phyloP scores from a whole-genome alignment of 2,888 invertebrate species.

The Cylloceria caligata region DNA sequence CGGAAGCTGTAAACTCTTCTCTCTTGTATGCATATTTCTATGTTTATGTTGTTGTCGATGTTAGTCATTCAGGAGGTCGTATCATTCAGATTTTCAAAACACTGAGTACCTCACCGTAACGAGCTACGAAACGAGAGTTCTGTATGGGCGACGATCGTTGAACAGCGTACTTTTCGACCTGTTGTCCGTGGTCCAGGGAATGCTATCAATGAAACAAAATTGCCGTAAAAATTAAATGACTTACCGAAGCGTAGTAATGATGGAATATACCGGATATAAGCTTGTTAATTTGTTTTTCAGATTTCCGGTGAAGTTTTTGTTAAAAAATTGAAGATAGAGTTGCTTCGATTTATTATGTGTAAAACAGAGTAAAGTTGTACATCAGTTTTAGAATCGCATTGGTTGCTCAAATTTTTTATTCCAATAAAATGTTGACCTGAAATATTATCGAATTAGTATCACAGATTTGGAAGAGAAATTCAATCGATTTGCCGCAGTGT shows the following conservation, averaged over 20 bases:
- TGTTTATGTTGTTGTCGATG: constrained; percentile 33
- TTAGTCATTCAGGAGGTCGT: constrained; percentile 63
- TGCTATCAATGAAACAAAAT: constrained; percentile 48
- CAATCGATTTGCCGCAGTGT: not conserved
- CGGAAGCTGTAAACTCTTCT: constrained; percentile 40
- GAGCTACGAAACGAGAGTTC: constrained; percentile 45
- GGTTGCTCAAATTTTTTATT: not conserved
- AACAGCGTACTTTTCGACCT: constrained; percentile 25
- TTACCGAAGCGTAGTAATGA: not conserved
- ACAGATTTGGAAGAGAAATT: not conserved
- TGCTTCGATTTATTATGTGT: not conserved
- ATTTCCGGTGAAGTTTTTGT: not conserved
- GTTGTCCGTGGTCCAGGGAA: constrained; percentile 23
- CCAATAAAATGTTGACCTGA: not conserved
- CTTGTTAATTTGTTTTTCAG: not conserved
- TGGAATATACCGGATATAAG: not conserved
- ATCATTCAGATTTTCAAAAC: constrained; percentile 61
- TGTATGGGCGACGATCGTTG: not conserved
- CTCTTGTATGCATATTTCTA: constrained; percentile 1
- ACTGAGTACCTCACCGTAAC: constrained; percentile 54
- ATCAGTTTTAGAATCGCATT: not conserved
- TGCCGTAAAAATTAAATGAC: constrained; percentile 22
- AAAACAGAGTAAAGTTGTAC: not conserved
- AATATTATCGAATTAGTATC: not conserved
- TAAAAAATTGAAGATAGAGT: not conserved